Percentiles rank a stretch among this genome's conserved stretches.
These are phyloP conservation scores for Pagetopsis macropterus DNA, from an alignment of 2,797 vertebrate genomes.

Conservation along the genomic window DNA sequence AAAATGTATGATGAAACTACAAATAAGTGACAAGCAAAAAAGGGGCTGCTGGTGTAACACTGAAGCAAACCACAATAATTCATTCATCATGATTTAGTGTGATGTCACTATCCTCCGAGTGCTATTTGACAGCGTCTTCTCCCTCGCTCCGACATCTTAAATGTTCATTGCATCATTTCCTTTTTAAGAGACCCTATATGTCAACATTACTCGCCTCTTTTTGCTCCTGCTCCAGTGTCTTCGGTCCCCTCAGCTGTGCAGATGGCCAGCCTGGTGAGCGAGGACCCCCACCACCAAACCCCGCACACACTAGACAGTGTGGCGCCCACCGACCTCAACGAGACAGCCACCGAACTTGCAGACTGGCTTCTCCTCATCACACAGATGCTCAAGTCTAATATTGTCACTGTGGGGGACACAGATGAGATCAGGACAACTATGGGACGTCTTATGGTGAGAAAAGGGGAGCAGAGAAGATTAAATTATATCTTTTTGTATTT, in stretches of 20 bases:
- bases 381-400: constrained; percentile 98
- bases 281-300: constrained; percentile 79
- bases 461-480: background rate
- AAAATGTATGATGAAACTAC: constrained; percentile 44
- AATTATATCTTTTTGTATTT: background rate
- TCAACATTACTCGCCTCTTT: constrained; percentile 24
- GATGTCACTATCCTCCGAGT: constrained; percentile 41
- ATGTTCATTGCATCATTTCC: constrained; percentile 44
- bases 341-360: constrained; percentile 92
- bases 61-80: constrained; percentile 20
- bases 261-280: constrained; percentile 84
- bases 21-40: constrained; percentile 32
- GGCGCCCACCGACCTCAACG: constrained; percentile 90
- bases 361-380: constrained; percentile 95
- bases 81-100: constrained; percentile 50
- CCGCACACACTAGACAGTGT: constrained; percentile 84
- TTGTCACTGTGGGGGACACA: constrained; percentile 95
- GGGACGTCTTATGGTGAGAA: constrained; percentile 90
- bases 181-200: constrained; percentile 36
- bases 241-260: constrained; percentile 84
- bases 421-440: constrained; percentile 94
- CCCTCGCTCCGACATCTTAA: constrained; percentile 32
- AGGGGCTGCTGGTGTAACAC: constrained; percentile 29
- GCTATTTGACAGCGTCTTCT: constrained; percentile 44
- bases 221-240: constrained; percentile 59